Evolutionary conservation across 2,888 invertebrate genomes (phyloP).

Genomic region (Clostera curtula): DNA sequence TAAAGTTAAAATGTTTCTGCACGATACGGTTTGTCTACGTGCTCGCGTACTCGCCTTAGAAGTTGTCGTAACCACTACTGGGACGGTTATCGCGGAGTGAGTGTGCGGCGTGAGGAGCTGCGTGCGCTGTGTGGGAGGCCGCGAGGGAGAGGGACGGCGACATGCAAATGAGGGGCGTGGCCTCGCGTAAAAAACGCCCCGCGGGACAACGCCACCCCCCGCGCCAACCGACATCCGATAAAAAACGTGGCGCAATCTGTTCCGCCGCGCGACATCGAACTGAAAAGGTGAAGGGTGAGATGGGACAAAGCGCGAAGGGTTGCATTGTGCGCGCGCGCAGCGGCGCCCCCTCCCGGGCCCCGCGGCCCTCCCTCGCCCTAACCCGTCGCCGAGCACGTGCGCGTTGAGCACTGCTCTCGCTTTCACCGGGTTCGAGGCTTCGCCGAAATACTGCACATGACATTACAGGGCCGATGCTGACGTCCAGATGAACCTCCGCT

Average conservation of each 20-base stretch:
- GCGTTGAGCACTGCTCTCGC: no score
- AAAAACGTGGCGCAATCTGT: slow-evolving; percentile 48
- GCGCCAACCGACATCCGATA: slow-evolving; percentile 32
- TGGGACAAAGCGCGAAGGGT: slow-evolving; percentile 32
- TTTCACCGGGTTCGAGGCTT: no score
- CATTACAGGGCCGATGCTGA: no score
- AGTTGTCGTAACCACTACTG: background rate
- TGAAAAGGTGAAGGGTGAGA: slow-evolving; percentile 40
- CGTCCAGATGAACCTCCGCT: no score
- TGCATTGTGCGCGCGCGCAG: slow-evolving; percentile 40
- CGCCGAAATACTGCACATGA: no score
- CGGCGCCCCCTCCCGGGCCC: slow-evolving; percentile 10
- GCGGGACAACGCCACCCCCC: slow-evolving; percentile 13
- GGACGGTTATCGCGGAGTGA: background rate
- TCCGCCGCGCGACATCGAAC: slow-evolving; percentile 39
- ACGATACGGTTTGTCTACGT: no score
- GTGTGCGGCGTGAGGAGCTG: slow-evolving; percentile 3
- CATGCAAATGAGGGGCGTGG: slow-evolving; percentile 52
- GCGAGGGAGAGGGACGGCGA: slow-evolving; percentile 13
- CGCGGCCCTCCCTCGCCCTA: no score
- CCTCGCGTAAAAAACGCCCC: slow-evolving; percentile 30
- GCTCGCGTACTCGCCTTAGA: no score
- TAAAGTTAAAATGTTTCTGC: no score
- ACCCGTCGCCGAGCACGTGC: no score
- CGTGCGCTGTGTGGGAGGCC: slow-evolving; percentile 6